A percentile compares a stretch with the other conserved stretches of the same genome.
phyloP scores from a whole-genome alignment of 1,140 invertebrate genomes.

The Neotoxoptera formosana region DNA sequence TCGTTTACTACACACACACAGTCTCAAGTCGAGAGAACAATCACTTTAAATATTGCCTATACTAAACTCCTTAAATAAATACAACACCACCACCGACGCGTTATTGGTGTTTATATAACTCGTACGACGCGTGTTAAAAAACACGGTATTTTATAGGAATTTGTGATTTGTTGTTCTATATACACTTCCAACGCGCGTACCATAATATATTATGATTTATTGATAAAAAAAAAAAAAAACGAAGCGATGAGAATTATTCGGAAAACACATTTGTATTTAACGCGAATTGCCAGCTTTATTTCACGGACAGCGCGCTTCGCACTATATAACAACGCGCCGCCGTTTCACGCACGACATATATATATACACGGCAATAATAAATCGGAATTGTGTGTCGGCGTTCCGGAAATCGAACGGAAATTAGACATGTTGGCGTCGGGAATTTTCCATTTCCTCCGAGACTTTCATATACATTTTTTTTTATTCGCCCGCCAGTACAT shows the following conservation, averaged over 20 bases:
- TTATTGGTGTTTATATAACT: too few species aligned
- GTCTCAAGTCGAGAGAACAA: too few species aligned
- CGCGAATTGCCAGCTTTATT: not conserved
- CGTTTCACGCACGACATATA: not conserved
- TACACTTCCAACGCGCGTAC: not conserved
- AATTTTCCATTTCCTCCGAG: not conserved
- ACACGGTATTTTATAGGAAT: not conserved
- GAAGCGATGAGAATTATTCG: not conserved
- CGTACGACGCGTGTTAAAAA: too few species aligned
- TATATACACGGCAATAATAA: not conserved
- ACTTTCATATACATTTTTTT: not conserved
- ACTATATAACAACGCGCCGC: not conserved
- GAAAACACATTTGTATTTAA: not conserved
- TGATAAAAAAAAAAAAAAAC: too few species aligned
- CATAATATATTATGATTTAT: not conserved
- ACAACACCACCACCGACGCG: too few species aligned
- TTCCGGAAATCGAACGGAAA: constrained; percentile 3
- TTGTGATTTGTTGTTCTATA: not conserved
- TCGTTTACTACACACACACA: too few species aligned
- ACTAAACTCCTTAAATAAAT: too few species aligned
- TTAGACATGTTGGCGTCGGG: not conserved
- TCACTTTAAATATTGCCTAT: too few species aligned
- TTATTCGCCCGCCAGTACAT: not conserved
- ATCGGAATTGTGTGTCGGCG: not conserved
- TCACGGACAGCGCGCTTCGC: not conserved